Conservation (phyloP, 2,797 vertebrate species). For the Adelosebastes latens region DNA sequence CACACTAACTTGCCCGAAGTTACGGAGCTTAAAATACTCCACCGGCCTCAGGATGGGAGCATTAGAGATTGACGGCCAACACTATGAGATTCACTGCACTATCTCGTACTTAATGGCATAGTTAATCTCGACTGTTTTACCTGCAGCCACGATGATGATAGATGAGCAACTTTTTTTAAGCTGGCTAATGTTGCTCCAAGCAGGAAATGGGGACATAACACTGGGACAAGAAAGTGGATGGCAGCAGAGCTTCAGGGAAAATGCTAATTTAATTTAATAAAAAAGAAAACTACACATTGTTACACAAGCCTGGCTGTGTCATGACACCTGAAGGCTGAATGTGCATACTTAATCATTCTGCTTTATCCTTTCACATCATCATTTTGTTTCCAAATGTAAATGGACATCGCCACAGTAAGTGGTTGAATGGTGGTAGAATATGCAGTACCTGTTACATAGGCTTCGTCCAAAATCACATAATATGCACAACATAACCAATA, state of each 20-base stretch:
- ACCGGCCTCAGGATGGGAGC: conserved; percentile 19
- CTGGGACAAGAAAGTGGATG: neutral
- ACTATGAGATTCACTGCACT: conserved; percentile 32
- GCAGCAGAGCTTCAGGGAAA: neutral
- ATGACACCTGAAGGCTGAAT: neutral
- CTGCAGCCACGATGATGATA: conserved; percentile 29
- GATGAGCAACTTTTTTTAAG: conserved; percentile 27
- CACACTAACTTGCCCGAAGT: conserved; percentile 24
- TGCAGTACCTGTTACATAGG: neutral
- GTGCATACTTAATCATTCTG: neutral
- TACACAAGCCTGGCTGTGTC: neutral
- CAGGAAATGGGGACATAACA: neutral
- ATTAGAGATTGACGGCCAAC: conserved; percentile 42
- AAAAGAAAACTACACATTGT: neutral
- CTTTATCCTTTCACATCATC: neutral
- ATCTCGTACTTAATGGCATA: conserved; percentile 39
- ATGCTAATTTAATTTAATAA: conserved; percentile 14
- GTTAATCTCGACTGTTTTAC: conserved; percentile 53
- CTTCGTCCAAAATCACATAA: neutral
- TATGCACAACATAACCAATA: neutral
- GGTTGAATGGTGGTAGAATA: neutral
- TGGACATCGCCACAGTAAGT: neutral
- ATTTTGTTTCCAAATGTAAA: neutral
- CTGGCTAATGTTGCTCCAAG: conserved; percentile 3
- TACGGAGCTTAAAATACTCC: conserved; percentile 56